These are phyloP conservation scores for Mythimna pallens DNA, from an alignment of 2,888 invertebrate species.

Conservation along the genomic window DNA sequence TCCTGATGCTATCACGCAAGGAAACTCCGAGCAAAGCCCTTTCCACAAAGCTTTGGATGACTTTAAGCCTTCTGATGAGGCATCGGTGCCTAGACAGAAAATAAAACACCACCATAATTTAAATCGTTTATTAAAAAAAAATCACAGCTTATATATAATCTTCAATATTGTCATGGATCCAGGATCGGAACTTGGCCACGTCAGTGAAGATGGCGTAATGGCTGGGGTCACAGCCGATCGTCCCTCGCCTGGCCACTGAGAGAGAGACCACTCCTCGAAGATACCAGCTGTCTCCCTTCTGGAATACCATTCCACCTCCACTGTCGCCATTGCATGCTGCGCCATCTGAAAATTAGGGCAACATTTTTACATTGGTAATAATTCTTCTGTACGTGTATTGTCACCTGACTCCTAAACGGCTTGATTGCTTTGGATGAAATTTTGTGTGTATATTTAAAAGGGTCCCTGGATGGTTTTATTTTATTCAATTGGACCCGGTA, in stretches of 20 bases:
- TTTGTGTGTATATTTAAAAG: too few species aligned
- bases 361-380: too few species aligned
- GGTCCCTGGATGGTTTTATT: too few species aligned
- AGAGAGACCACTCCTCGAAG: conserved; percentile 90
- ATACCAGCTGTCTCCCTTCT: conserved; percentile 81
- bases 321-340: conserved; percentile 90
- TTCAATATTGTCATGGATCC: conserved; percentile 83
- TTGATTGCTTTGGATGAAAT: too few species aligned
- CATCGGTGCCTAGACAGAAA: not conserved
- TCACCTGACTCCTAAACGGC: too few species aligned
- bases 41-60: too few species aligned
- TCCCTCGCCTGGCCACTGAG: conserved; percentile 89
- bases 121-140: conserved; percentile 19
- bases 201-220: conserved; percentile 92
- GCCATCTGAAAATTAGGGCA: conserved; percentile 81
- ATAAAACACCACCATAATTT: not conserved
- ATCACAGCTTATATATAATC: conserved; percentile 59
- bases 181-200: conserved; percentile 89
- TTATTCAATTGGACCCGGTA: too few species aligned
- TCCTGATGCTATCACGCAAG: too few species aligned
- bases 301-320: conserved; percentile 89
- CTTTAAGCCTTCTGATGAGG: too few species aligned
- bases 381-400: too few species aligned
- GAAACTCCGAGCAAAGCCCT: too few species aligned
- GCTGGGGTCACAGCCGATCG: conserved; percentile 89